Conservation (phyloP, 30 jellyfish, hydroid and myxozoan genomes). For the Aurelia coerulea region DNA sequence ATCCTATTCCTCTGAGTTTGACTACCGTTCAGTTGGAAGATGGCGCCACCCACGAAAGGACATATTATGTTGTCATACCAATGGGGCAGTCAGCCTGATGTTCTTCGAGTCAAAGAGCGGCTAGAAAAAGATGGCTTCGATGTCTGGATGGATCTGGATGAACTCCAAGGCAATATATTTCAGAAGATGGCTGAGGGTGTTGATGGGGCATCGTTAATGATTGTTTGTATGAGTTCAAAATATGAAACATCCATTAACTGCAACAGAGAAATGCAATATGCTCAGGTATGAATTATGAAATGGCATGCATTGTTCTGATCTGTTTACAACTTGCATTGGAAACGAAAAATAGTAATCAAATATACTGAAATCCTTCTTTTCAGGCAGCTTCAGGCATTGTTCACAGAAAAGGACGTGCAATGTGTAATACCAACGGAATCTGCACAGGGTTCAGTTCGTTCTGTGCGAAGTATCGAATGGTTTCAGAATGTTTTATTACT, state of each 20-base stretch:
- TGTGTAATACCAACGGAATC: too few species aligned
- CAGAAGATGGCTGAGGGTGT: slow-evolving; percentile 66
- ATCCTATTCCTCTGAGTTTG: too few species aligned
- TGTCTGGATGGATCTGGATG: slow-evolving; percentile 57
- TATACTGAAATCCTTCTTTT: too few species aligned
- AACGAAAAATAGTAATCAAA: too few species aligned
- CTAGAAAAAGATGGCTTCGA: slow-evolving; percentile 49
- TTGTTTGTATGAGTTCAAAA: slow-evolving; percentile 32
- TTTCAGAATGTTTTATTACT: too few species aligned
- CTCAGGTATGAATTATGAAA: slow-evolving; percentile 21
- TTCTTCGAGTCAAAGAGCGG: slow-evolving; percentile 31
- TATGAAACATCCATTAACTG: slow-evolving; percentile 39
- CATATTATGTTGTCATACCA: slow-evolving; percentile 46
- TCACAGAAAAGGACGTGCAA: too few species aligned
- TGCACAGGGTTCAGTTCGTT: too few species aligned
- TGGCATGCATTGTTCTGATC: too few species aligned
- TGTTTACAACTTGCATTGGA: too few species aligned
- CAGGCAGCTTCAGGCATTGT: too few species aligned
- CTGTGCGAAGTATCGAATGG: too few species aligned
- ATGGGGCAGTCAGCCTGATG: slow-evolving; percentile 46
- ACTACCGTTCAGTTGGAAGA: neutral
- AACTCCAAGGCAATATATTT: slow-evolving; percentile 36
- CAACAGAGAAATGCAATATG: slow-evolving; percentile 31
- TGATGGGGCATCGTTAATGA: slow-evolving; percentile 20
- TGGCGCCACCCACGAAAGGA: slow-evolving; percentile 13